Conservation (phyloP, 1,140 invertebrate species). For the Bombus turneri region DNA sequence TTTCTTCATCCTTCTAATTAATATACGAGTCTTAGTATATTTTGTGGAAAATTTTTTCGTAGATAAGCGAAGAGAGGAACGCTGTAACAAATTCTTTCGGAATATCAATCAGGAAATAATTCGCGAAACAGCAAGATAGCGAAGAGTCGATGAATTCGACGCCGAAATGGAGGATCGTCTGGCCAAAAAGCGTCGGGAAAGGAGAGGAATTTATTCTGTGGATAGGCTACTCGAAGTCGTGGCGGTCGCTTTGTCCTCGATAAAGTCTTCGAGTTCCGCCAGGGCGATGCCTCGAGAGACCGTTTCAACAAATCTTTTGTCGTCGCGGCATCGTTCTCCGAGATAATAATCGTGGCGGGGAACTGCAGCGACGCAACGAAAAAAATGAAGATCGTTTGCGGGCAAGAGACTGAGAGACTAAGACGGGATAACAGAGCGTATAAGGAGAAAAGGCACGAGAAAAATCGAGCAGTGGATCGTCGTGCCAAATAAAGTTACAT, state of each 20-base stretch:
- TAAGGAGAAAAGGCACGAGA: neutral
- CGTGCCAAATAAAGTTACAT: conserved; percentile 10
- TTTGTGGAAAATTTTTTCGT: neutral
- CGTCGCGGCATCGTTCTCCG: conserved; percentile 15
- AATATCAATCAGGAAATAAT: neutral
- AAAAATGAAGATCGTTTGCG: conserved; percentile 23
- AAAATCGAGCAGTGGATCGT: neutral
- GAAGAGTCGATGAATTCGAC: neutral
- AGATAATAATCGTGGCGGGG: conserved; percentile 31
- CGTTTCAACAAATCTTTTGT: conserved; percentile 23
- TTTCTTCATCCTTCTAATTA: neutral
- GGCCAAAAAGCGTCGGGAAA: neutral
- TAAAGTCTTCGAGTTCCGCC: conserved; percentile 16
- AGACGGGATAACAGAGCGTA: neutral
- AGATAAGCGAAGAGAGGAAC: neutral
- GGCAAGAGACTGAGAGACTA: conserved; percentile 6
- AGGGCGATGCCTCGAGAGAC: conserved; percentile 8
- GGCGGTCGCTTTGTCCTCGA: neutral
- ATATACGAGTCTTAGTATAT: neutral
- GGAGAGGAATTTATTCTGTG: neutral
- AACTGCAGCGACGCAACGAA: conserved; percentile 16
- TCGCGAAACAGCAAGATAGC: no score
- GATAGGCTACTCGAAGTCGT: neutral
- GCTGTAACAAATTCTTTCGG: neutral
- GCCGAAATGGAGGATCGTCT: neutral